These are phyloP conservation scores for Meloidogyne hapla DNA, from an alignment of 1,140 invertebrate genomes.

Conservation along the genomic window DNA sequence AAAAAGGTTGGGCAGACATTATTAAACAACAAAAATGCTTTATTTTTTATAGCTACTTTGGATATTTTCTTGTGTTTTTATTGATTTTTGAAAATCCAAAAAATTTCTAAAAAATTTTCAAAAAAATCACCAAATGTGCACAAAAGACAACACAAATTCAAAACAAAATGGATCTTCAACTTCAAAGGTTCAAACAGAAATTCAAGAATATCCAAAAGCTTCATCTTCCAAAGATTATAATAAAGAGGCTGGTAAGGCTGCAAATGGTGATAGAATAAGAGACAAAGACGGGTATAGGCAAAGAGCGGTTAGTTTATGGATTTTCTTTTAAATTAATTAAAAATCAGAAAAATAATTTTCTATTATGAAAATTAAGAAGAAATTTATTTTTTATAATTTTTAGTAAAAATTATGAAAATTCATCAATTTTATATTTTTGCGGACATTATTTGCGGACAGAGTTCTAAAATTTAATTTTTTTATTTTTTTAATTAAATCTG, in stretches of 20 bases:
- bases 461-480: too few relatives aligned
- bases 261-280: conserved; percentile 19
- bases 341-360: background rate
- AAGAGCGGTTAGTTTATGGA: conserved; percentile 23
- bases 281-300: conserved; percentile 22
- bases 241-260: background rate
- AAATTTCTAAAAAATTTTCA: background rate
- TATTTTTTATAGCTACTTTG: background rate
- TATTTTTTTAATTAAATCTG: too few relatives aligned
- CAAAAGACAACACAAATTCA: background rate
- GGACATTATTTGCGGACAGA: too few relatives aligned
- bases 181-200: background rate
- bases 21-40: background rate
- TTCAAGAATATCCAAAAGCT: background rate
- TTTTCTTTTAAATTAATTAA: background rate
- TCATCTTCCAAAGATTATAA: background rate
- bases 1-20: background rate
- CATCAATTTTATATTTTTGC: too few relatives aligned
- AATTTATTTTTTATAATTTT: background rate
- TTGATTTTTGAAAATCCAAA: background rate
- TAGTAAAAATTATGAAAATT: too few relatives aligned
- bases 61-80: background rate
- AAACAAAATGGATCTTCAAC: background rate
- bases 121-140: background rate
- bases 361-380: background rate